Percentiles rank a stretch among this genome's conserved stretches.
phyloP scores from a whole-genome alignment of 2,797 vertebrate species.

The Melopsittacus undulatus region DNA sequence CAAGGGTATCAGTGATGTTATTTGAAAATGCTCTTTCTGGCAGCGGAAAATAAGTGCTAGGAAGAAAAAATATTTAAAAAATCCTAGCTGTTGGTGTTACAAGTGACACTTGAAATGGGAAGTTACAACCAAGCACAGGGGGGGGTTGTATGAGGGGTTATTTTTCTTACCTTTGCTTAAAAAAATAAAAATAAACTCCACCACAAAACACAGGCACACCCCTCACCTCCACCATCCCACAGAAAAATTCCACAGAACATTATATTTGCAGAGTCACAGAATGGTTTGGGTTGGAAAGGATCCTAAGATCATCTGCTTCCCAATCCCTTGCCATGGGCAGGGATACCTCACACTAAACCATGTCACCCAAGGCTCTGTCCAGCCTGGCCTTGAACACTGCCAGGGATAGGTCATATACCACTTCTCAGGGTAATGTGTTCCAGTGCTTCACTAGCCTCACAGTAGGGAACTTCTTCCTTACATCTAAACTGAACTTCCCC shows the following conservation, averaged over 20 bases:
- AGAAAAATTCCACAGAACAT: accelerated
- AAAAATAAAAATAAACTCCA: not conserved
- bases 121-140: not conserved
- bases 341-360: not conserved
- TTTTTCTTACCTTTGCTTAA: not conserved
- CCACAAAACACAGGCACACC: accelerated
- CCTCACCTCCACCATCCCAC: accelerated
- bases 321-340: not conserved
- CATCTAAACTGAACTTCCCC: not conserved
- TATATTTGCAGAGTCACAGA: not conserved
- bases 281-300: not conserved
- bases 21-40: not conserved
- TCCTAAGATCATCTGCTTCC: not conserved
- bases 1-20: not conserved
- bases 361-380: not conserved
- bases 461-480: not conserved
- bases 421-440: not conserved
- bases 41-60: not conserved
- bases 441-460: not conserved
- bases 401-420: not conserved
- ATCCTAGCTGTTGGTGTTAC: not conserved
- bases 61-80: not conserved
- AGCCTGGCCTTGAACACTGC: not conserved
- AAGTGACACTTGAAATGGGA: not conserved
- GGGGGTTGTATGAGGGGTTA: not conserved